Percentiles rank a stretch among this genome's conserved stretches.
phyloP scores from a whole-genome alignment of 1,140 invertebrate species.

The Acromyrmex charruanus region DNA sequence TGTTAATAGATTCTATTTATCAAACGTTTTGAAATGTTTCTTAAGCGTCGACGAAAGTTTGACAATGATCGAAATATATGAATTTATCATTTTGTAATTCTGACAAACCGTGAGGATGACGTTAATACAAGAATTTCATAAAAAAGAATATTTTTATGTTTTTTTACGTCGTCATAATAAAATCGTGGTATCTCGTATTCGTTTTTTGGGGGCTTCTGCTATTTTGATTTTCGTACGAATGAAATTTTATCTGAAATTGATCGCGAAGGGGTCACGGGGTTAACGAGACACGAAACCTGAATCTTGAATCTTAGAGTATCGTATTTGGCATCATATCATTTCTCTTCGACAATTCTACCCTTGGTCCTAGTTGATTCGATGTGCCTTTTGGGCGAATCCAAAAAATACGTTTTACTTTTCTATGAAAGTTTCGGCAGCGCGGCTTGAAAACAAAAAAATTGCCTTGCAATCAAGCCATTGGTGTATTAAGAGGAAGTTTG shows the following conservation, averaged over 20 bases:
- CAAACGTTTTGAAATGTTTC: neutral
- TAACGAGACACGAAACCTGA: slow-evolving; percentile 58
- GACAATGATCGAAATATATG: neutral
- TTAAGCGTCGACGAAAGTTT: neutral
- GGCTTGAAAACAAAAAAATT: slow-evolving; percentile 20
- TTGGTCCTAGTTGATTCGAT: neutral
- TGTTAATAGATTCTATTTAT: neutral
- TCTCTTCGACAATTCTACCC: slow-evolving; percentile 5
- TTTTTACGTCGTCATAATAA: neutral
- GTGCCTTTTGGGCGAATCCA: neutral
- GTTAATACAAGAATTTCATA: neutral
- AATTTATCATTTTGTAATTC: slow-evolving; percentile 6
- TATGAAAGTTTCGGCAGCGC: slow-evolving; percentile 9
- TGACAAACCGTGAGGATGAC: neutral
- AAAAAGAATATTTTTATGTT: neutral
- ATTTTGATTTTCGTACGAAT: neutral
- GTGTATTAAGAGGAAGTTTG: neutral
- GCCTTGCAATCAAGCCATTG: slow-evolving; percentile 8
- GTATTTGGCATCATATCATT: slow-evolving; percentile 31
- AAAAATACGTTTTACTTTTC: slow-evolving; percentile 2
- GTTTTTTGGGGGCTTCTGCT: neutral
- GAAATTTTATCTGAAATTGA: slow-evolving; percentile 55
- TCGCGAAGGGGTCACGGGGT: slow-evolving; percentile 14
- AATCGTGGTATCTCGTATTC: neutral
- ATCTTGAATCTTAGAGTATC: slow-evolving; percentile 41